phyloP scores from a whole-genome alignment of 2,113 vertebrate genomes.

The Zootoca vivipara region DNA sequence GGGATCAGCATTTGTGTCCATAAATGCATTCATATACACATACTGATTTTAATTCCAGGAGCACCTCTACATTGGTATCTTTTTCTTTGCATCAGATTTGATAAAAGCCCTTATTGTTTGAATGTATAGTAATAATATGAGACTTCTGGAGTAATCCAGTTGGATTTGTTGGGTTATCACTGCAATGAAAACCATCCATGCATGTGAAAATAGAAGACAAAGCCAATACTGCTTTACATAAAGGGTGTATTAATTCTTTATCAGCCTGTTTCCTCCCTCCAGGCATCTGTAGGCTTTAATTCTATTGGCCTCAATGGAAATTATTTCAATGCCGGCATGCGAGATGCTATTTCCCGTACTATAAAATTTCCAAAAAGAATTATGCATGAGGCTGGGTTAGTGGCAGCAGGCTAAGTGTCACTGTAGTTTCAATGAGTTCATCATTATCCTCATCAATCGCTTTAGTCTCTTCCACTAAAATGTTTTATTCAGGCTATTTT shows the following conservation, averaged over 20 bases:
- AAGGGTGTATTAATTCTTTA: constrained; percentile 1
- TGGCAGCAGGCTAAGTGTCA: neutral
- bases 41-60: neutral
- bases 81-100: neutral
- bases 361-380: neutral
- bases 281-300: neutral
- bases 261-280: neutral
- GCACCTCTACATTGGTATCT: neutral
- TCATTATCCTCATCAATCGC: neutral
- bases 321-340: neutral
- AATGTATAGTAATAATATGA: neutral
- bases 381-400: neutral
- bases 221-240: neutral
- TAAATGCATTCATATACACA: neutral
- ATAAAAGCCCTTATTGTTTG: neutral
- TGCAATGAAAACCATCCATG: constrained; percentile 4
- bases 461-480: neutral
- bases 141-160: neutral
- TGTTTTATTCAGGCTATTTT: neutral
- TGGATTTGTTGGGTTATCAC: neutral
- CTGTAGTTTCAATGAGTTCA: neutral
- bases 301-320: neutral
- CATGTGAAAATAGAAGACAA: neutral
- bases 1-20: neutral
- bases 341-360: neutral